A percentile compares a stretch with the other conserved stretches of the same genome.
These are phyloP conservation scores for Beroe forskalii DNA, from an alignment of 37 sponge, comb jelly and placozoan species.

Conservation along the genomic window DNA sequence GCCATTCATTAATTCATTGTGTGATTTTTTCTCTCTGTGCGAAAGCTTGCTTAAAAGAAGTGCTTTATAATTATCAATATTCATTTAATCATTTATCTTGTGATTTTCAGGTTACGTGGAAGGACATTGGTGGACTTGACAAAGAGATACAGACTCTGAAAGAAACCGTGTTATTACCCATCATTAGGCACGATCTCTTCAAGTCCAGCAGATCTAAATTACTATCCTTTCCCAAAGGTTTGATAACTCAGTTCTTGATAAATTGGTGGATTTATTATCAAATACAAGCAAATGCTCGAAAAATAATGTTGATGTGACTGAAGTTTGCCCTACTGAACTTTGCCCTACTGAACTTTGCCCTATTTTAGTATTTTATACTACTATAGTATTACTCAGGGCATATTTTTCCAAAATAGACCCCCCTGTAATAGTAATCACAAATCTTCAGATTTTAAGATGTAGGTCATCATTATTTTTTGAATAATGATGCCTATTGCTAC, in stretches of 20 bases:
- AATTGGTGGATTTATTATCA: not conserved
- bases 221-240: conserved; percentile 22
- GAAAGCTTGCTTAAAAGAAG: too few relatives aligned
- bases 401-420: too few relatives aligned
- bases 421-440: too few relatives aligned
- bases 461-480: too few relatives aligned
- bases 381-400: too few relatives aligned
- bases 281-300: not conserved
- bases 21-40: not conserved
- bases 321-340: too few relatives aligned
- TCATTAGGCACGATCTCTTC: not conserved
- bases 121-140: conserved; percentile 51
- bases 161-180: conserved; percentile 17
- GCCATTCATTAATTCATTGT: not conserved
- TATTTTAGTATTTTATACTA: too few relatives aligned
- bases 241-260: not conserved
- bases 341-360: too few relatives aligned
- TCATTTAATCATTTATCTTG: not conserved
- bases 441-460: too few relatives aligned
- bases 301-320: too few relatives aligned
- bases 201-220: conserved; percentile 13
- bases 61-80: too few relatives aligned
- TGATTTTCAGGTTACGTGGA: conserved; percentile 14
- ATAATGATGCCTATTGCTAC: too few relatives aligned
- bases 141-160: conserved; percentile 42